These are phyloP conservation scores for Volucella bombylans DNA, from an alignment of 2,888 invertebrate genomes.

Conservation along the genomic window DNA sequence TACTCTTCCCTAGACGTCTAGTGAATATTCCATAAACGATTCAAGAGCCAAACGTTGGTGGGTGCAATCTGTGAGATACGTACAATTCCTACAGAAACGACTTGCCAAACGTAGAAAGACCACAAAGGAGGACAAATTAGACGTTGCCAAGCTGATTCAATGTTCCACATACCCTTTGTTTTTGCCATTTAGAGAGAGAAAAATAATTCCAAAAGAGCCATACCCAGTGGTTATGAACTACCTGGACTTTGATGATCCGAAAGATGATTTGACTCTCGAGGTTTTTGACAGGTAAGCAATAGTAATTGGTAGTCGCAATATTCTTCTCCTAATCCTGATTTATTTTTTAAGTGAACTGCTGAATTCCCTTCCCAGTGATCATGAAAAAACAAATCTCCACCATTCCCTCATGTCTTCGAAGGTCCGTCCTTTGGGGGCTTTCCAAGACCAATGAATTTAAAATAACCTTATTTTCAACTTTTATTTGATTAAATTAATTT, in stretches of 20 bases:
- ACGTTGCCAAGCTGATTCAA: constrained; percentile 50
- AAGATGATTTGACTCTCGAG: neutral
- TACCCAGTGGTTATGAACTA: constrained; percentile 60
- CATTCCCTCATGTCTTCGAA: neutral
- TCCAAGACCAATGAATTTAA: constrained; percentile 16
- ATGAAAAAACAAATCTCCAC: constrained; percentile 3
- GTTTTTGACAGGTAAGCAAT: constrained; percentile 31
- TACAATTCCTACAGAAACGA: constrained; percentile 53
- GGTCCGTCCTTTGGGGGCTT: neutral
- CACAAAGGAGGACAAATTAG: neutral
- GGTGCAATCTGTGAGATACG: constrained; percentile 68
- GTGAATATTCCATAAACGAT: constrained; percentile 21
- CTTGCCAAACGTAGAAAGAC: constrained; percentile 7
- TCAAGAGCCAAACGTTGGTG: constrained; percentile 75
- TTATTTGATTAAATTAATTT: neutral
- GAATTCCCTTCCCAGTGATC: neutral
- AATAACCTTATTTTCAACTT: neutral
- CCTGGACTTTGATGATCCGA: constrained; percentile 41
- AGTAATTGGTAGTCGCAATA: neutral
- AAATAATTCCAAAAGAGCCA: constrained; percentile 25
- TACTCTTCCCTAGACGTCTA: constrained; percentile 11
- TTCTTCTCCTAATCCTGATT: neutral
- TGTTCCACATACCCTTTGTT: constrained; percentile 44
- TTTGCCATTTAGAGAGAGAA: constrained; percentile 49
- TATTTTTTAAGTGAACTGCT: constrained; percentile 11